Conservation (phyloP, 2,797 vertebrate species). For the Platalea minor region DNA sequence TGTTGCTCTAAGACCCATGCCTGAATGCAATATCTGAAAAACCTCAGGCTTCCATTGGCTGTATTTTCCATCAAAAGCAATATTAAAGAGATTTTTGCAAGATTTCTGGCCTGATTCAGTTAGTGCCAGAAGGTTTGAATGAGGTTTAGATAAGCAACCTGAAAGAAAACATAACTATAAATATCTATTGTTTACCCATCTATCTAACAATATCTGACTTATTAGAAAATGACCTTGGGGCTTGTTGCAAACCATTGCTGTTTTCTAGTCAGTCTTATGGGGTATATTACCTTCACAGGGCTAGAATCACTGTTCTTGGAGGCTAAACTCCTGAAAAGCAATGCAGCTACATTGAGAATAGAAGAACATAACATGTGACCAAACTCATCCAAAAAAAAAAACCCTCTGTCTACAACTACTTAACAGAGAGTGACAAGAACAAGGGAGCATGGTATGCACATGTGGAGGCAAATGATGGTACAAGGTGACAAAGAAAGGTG, state of each 20-base stretch:
- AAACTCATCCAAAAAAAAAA: not conserved
- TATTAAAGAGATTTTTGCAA: not conserved
- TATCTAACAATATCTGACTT: not conserved
- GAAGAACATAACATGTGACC: not conserved
- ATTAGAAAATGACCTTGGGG: not conserved
- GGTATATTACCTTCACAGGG: not conserved
- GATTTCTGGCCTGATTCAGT: not conserved
- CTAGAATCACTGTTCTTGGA: not conserved
- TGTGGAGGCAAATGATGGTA: not conserved
- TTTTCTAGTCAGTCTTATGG: not conserved
- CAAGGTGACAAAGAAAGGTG: not conserved
- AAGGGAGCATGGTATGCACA: not conserved
- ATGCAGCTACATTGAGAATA: not conserved
- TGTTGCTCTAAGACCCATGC: not conserved
- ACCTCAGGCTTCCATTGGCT: not conserved
- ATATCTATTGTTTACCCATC: not conserved
- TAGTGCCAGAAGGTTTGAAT: not conserved
- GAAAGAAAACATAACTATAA: not conserved
- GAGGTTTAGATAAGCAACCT: not conserved
- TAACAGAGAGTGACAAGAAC: not conserved
- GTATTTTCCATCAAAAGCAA: not conserved
- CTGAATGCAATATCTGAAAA: not conserved
- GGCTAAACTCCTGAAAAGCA: not conserved
- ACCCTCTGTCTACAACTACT: rapidly evolving
- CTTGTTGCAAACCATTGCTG: not conserved